Evolutionary conservation across 1,140 invertebrate species (phyloP).

Genomic region (Ooceraea biroi): DNA sequence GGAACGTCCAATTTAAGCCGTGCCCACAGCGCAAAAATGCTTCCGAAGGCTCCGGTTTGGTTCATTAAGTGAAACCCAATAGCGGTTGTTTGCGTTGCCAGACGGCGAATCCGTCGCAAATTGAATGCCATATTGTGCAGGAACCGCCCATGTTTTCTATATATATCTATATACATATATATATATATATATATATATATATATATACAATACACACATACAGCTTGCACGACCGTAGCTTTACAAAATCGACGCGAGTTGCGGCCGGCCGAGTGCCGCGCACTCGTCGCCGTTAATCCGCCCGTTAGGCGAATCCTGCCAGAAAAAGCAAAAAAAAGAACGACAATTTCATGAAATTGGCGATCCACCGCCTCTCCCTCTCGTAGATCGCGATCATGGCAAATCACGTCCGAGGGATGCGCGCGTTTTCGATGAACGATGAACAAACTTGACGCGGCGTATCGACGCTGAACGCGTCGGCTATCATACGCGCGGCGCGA

Average conservation of each 20-base stretch:
- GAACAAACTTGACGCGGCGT: too few species aligned
- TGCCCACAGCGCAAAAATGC: constrained; percentile 79
- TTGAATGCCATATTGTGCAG: constrained; percentile 83
- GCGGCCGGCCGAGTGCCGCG: constrained; percentile 17
- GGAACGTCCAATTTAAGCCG: constrained; percentile 81
- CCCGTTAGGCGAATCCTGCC: constrained; percentile 37
- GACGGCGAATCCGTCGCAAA: constrained; percentile 80
- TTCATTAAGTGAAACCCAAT: constrained; percentile 84
- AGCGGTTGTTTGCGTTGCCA: constrained; percentile 82
- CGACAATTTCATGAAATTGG: background rate
- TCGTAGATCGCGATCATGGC: background rate
- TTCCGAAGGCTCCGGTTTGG: constrained; percentile 78
- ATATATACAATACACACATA: too few species aligned
- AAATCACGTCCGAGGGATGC: too few species aligned
- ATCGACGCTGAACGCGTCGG: constrained; percentile 11
- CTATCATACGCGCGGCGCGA: constrained; percentile 60
- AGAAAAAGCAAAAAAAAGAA: background rate
- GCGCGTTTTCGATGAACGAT: too few species aligned
- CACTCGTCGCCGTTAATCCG: constrained; percentile 62
- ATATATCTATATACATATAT: constrained; percentile 1
- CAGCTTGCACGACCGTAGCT: constrained; percentile 50
- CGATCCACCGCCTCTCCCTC: background rate
- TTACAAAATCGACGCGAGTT: constrained; percentile 58
- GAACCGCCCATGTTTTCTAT: constrained; percentile 64
- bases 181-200: too few species aligned